These are phyloP conservation scores for Frankliniella fusca DNA, from an alignment of 2,888 invertebrate genomes.

Conservation along the genomic window DNA sequence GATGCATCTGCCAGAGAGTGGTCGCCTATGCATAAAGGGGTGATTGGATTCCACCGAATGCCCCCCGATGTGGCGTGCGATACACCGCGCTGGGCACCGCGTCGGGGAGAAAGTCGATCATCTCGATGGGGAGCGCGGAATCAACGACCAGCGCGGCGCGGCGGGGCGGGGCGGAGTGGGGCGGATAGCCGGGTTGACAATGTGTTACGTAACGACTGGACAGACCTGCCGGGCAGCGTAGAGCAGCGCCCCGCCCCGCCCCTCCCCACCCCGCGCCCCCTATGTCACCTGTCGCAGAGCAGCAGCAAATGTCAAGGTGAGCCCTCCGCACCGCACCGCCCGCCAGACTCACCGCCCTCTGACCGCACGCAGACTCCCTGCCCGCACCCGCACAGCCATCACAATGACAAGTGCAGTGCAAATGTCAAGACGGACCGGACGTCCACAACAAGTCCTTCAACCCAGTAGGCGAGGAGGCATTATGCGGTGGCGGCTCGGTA, in stretches of 20 bases:
- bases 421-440: too few relatives aligned
- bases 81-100: neutral
- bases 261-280: neutral
- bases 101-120: conserved; percentile 9
- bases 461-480: too few relatives aligned
- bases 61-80: neutral
- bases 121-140: neutral
- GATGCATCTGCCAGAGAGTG: too few relatives aligned
- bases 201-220: neutral
- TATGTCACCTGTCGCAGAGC: neutral
- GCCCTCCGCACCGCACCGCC: neutral
- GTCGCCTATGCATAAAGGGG: neutral
- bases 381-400: too few relatives aligned
- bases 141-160: neutral
- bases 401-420: too few relatives aligned
- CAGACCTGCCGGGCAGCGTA: neutral
- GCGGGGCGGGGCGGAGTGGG: neutral
- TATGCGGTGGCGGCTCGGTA: too few relatives aligned
- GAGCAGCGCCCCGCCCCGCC: neutral
- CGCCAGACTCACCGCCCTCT: too few relatives aligned
- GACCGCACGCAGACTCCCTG: too few relatives aligned
- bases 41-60: neutral
- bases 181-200: neutral
- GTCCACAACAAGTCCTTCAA: too few relatives aligned
- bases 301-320: conserved; percentile 5